These are phyloP conservation scores for Apantesis nais DNA, from an alignment of 2,888 invertebrate genomes.

Conservation along the genomic window DNA sequence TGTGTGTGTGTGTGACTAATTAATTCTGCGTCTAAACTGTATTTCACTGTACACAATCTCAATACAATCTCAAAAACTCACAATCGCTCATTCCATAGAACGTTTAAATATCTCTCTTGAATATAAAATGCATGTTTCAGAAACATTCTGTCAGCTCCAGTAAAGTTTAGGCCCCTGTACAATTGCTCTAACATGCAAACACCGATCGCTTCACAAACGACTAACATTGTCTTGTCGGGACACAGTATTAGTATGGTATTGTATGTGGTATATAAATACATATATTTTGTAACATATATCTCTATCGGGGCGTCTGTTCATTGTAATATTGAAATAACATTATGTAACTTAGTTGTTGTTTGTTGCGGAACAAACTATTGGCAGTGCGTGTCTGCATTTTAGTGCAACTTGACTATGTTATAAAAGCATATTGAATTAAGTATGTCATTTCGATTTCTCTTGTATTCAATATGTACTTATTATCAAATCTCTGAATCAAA, in stretches of 20 bases:
- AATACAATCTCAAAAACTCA: constrained; percentile 15
- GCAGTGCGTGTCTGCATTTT: constrained; percentile 87
- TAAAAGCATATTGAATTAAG: constrained; percentile 83
- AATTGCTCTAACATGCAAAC: constrained; percentile 87
- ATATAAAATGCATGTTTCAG: constrained; percentile 65
- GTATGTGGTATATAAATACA: constrained; percentile 82
- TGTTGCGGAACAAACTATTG: constrained; percentile 69
- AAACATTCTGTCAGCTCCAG: constrained; percentile 34
- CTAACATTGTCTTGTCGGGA: constrained; percentile 84
- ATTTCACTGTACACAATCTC: constrained; percentile 27
- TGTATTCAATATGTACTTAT: constrained; percentile 36
- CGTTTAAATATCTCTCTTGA: constrained; percentile 1
- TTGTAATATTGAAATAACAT: constrained; percentile 61
- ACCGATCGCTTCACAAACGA: constrained; percentile 85
- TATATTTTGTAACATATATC: constrained; percentile 81
- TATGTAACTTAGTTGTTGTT: constrained; percentile 68
- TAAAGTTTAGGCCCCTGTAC: constrained; percentile 70
- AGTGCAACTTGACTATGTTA: constrained; percentile 78
- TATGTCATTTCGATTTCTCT: constrained; percentile 47
- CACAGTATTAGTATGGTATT: constrained; percentile 82
- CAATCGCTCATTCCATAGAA: constrained; percentile 27
- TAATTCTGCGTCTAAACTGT: background rate
- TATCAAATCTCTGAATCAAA: constrained; percentile 21
- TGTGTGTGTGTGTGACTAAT: constrained; percentile 12
- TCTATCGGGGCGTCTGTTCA: constrained; percentile 77